Percentiles rank a stretch among this genome's conserved stretches.
Evolutionary conservation across 2,113 vertebrate species (phyloP).

Genomic region (Mola mola): DNA sequence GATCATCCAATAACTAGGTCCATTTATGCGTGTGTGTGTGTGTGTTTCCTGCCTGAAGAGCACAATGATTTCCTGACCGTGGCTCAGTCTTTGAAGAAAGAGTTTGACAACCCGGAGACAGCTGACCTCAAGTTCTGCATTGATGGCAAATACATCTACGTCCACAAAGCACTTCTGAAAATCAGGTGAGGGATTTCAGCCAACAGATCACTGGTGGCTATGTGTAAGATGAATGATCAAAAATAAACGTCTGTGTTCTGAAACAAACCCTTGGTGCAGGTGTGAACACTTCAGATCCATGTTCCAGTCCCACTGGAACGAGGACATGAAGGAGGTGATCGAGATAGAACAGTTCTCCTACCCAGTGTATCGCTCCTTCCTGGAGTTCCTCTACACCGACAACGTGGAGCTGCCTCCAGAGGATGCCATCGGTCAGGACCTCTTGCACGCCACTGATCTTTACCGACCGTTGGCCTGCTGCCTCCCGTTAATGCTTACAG

Average conservation of each 20-base stretch:
- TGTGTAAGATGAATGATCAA: background rate
- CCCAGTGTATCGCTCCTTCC: slow-evolving; percentile 94
- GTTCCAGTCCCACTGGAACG: slow-evolving; percentile 99
- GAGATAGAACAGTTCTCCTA: slow-evolving; percentile 98
- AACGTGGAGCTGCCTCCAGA: slow-evolving; percentile 91
- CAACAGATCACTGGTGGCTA: background rate
- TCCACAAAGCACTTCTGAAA: slow-evolving; percentile 97
- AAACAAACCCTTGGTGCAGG: slow-evolving; percentile 70
- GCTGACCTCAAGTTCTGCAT: slow-evolving; percentile 95
- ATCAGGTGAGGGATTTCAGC: slow-evolving; percentile 86
- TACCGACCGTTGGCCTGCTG: background rate
- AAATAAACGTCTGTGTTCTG: background rate
- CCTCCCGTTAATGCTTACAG: background rate
- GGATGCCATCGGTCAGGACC: slow-evolving; percentile 92
- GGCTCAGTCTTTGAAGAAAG: slow-evolving; percentile 93
- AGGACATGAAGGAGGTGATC: slow-evolving; percentile 96
- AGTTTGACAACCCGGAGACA: slow-evolving; percentile 97
- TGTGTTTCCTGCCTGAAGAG: slow-evolving; percentile 78
- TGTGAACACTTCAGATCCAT: slow-evolving; percentile 98
- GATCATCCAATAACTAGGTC: too few species aligned
- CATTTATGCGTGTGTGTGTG: background rate
- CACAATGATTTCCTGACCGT: slow-evolving; percentile 95
- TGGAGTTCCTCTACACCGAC: slow-evolving; percentile 97
- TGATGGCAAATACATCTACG: slow-evolving; percentile 94
- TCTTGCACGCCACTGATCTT: background rate